Evolutionary conservation across 2,113 vertebrate species (phyloP), one percentile per base, ranked within the genome.

Genomic region (Ameiurus melas): DNA sequence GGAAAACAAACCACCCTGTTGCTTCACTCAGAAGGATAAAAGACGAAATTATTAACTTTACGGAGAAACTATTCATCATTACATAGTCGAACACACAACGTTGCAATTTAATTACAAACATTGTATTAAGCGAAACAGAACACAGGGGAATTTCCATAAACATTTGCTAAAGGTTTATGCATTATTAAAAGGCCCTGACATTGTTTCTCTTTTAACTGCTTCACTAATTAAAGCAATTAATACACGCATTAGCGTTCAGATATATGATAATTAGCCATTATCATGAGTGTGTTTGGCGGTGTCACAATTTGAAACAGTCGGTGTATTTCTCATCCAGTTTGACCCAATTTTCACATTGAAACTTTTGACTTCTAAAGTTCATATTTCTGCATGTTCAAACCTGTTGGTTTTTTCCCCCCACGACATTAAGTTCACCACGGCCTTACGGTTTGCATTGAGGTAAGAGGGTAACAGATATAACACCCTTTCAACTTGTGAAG

Each of bases 181-280:
- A 85, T 88, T 92, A 92, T 93, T 93, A 92, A 91, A 91, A 55
- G 89, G 93, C 92, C 93, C 93, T 92, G 94, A 94, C 94, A 93
- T 92, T 94, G 94, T 94, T 94, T 94, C 94, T 95, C 94, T 94
- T 94, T 95, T 92, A 94, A 95, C 95, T 94, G 93, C 92, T 94
- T 94, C 92, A 91, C 94, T 95, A 95, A 95, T 95, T 92, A 95
- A 95, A 93, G 92, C 94, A 94, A 95, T 95, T 95, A 95, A 94
- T 95, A 93, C 90, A 88, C 93, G 92, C 92, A 95, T 93, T 94
- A 94, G 92, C 91, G 93, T 86, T 91, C 87, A 93, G 89, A 94
- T 94, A 92, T 94, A 92, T 89, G 90, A 94, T 95, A 94, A 95
- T 93, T 93, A 94, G 92, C 94, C 94, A 94, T 94, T 93, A 93